Conservation (phyloP, 2,888 invertebrate genomes). For the Trichopria drosophilae region DNA sequence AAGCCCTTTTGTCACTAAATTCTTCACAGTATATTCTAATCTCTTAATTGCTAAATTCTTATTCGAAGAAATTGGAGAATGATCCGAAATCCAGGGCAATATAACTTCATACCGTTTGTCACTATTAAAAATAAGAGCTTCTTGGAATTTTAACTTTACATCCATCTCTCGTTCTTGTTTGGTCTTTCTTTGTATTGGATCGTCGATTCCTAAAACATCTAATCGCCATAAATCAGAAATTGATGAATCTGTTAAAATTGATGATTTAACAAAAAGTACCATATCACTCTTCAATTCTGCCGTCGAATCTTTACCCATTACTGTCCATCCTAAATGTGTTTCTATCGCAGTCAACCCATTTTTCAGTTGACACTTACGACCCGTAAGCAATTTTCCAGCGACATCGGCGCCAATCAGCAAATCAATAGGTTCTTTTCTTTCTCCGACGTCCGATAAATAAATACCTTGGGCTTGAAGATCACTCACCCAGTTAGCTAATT, state of each 20-base stretch:
- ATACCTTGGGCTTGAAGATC: too few species aligned
- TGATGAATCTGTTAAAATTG: constrained; percentile 31
- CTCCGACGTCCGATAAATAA: too few species aligned
- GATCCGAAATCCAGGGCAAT: constrained; percentile 47
- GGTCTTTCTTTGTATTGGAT: constrained; percentile 38
- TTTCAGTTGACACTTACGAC: too few species aligned
- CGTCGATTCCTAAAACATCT: constrained; percentile 44
- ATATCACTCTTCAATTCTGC: constrained; percentile 22
- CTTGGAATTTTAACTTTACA: constrained; percentile 38
- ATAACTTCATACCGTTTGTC: constrained; percentile 44
- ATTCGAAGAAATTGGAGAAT: constrained; percentile 41
- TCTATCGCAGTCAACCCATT: too few species aligned
- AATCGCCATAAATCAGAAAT: constrained; percentile 44
- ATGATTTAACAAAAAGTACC: constrained; percentile 13
- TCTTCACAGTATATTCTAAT: constrained; percentile 35
- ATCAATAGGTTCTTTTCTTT: too few species aligned
- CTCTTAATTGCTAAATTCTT: constrained; percentile 36
- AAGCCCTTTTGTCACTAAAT: constrained; percentile 30
- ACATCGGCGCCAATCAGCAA: too few species aligned
- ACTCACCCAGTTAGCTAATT: too few species aligned
- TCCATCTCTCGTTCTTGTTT: constrained; percentile 33
- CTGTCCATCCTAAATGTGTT: too few species aligned
- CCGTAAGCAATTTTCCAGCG: too few species aligned
- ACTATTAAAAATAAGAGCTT: constrained; percentile 38
- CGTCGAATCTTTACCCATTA: constrained; percentile 36